Evolutionary conservation across 2,797 vertebrate genomes (phyloP), one percentile per base, ranked within the genome.

Genomic region (Catharus ustulatus): DNA sequence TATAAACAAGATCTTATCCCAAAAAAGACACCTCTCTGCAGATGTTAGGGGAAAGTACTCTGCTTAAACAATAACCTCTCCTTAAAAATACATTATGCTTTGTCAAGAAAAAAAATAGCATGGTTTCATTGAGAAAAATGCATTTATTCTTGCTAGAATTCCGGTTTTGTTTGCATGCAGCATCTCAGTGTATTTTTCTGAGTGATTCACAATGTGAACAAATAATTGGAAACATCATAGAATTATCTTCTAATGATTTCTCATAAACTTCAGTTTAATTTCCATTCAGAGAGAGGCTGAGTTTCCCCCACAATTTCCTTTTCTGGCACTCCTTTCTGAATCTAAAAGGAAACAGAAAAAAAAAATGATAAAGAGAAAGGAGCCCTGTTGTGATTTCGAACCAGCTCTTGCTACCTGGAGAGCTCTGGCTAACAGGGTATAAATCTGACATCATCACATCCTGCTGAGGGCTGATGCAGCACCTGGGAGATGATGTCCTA

Each of bases 1-100:
- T 97, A 95, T 90, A 94, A 95, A 96, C 45, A 96, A 93, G 91
- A 49, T 91, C 94, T 92, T 91, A 91, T 86, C 84, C 76, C 57
- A 85, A 88, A 95, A 88, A 46, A 90, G 71, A 91, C 74, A 96
- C 91, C 83, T 94, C 71, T 71, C 38, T n/a, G 67, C 63, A 91
- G 71, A 92, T 51, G 27, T 84, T 77, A 58, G 63, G 30, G 30
- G 34, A 84, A 88, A 88, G 23, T 34, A 66, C 26, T 6, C 32
- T 22, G 16, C 30, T 87, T 73, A 63, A 89, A 42, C 9, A n/a
- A n/a, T 49, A 90, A 77, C 57, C 5, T 51, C 8, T 52, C 34
- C 46, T 89, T 51, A 45, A 91, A 92, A 93, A 62, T 20, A 15
- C 10, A 6, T 19, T 54, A 13, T 24, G 7, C 54, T 89, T 87